phyloP scores from a whole-genome alignment of 2,888 invertebrate genomes.

The Pecten maximus region DNA sequence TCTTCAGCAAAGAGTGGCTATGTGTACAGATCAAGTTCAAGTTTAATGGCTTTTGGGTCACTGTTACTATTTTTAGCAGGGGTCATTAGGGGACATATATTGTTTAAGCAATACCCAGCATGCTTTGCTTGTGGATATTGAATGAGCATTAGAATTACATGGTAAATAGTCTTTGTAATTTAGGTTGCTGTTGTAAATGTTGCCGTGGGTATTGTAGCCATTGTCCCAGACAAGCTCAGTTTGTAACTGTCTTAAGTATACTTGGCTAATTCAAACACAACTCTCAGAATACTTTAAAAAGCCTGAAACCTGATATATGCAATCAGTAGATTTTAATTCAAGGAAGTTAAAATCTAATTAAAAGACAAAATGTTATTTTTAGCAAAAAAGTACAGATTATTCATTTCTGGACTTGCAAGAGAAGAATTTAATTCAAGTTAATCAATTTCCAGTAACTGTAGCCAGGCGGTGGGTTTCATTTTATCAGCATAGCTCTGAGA shows the following conservation, averaged over 20 bases:
- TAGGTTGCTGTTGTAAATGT: neutral
- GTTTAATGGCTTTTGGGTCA: no score
- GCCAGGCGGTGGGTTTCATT: neutral
- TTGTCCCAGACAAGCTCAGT: neutral
- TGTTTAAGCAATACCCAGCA: no score
- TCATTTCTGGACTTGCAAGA: neutral
- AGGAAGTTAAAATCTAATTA: neutral
- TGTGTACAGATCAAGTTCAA: no score
- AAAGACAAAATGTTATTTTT: neutral
- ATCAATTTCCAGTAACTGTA: neutral
- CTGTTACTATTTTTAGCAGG: no score
- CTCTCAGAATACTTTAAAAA: neutral
- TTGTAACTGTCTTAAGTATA: neutral
- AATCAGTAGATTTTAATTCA: neutral
- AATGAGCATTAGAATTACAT: neutral
- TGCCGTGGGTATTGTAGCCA: neutral
- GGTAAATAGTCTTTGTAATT: neutral
- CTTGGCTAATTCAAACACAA: no score
- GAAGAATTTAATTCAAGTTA: neutral
- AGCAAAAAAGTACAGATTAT: neutral
- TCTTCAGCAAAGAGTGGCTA: no score
- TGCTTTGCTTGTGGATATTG: neutral
- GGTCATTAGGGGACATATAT: no score
- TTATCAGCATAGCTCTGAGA: neutral
- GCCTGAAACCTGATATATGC: neutral